phyloP scores from a whole-genome alignment of 2,797 vertebrate genomes.

The Muscicapa comitata region DNA sequence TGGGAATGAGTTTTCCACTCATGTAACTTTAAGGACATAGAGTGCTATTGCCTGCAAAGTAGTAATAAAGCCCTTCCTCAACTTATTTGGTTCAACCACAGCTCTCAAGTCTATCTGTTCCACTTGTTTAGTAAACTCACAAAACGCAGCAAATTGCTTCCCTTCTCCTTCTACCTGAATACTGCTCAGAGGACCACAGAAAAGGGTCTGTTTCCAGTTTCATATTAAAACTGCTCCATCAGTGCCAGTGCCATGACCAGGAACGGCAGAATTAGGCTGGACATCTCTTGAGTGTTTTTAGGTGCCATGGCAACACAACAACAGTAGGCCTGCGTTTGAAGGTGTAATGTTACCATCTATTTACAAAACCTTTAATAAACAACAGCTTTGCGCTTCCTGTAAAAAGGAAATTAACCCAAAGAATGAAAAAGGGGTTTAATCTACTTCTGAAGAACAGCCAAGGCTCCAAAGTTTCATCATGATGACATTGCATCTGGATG shows the following conservation, averaged over 20 bases:
- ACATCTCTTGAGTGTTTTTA: neutral
- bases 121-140: neutral
- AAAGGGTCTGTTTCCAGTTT: neutral
- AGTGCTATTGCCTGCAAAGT: conserved; percentile 38
- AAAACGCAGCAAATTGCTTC: neutral
- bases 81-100: conserved; percentile 37
- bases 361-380: neutral
- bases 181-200: neutral
- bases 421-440: neutral
- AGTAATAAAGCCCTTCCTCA: conserved; percentile 38
- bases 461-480: neutral
- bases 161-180: neutral
- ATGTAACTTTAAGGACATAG: conserved; percentile 39
- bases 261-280: neutral
- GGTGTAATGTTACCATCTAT: neutral
- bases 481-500: fast-evolving
- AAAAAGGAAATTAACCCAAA: neutral
- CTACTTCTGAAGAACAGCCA: neutral
- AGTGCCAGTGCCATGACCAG: neutral
- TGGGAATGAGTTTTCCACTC: conserved; percentile 56
- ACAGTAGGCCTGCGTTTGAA: neutral
- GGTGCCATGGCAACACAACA: neutral
- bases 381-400: neutral
- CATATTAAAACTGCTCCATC: neutral
- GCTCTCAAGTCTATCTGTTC: conserved; percentile 20